Conservation (phyloP, 2,113 vertebrate species). For the Ctenodactylus gundi region DNA sequence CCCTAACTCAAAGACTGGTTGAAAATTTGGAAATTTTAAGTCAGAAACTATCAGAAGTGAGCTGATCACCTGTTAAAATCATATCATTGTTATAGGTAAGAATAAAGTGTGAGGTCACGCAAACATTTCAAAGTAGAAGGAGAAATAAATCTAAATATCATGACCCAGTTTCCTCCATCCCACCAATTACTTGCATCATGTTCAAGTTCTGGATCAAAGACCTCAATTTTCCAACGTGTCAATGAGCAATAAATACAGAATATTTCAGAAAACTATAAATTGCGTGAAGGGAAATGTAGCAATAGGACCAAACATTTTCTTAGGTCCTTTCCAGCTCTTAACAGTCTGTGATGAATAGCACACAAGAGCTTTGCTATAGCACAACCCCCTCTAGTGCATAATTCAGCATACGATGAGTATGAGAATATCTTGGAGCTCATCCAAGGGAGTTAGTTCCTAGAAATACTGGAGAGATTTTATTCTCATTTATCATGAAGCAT, state of each 20-base stretch:
- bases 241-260: background rate
- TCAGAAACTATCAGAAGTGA: background rate
- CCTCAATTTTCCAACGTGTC: background rate
- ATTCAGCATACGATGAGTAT: slow-evolving; percentile 62
- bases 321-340: slow-evolving; percentile 13
- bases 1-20: background rate
- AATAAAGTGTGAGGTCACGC: background rate
- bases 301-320: background rate
- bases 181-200: background rate
- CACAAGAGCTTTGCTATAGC: slow-evolving; percentile 49
- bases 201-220: background rate
- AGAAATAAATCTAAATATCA: background rate
- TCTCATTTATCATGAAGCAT: slow-evolving; percentile 56
- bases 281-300: slow-evolving; percentile 17
- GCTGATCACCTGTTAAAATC: background rate
- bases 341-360: slow-evolving; percentile 37
- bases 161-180: background rate
- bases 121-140: background rate
- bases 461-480: slow-evolving; percentile 64
- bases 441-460: slow-evolving; percentile 74
- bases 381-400: slow-evolving; percentile 68
- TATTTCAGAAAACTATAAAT: slow-evolving; percentile 25
- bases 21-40: background rate
- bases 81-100: background rate
- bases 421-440: slow-evolving; percentile 62